Conservation (phyloP, 2,888 invertebrate genomes). For the Drosophila recens region DNA sequence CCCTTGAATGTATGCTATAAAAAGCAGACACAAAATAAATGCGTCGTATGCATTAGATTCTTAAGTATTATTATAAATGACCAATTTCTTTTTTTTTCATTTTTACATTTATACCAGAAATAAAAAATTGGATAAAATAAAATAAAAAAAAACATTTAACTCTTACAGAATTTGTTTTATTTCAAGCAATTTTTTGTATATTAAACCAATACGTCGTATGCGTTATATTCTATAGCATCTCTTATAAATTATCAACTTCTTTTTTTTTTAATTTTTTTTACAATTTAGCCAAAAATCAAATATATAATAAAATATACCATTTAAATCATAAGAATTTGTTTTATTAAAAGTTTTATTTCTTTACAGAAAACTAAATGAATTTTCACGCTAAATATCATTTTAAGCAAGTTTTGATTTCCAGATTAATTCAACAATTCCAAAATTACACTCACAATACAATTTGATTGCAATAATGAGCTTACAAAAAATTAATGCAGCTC, state of each 20-base stretch:
- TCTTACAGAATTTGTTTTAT: no score
- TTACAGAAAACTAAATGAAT: neutral
- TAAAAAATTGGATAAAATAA: no score
- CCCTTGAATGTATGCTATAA: constrained; percentile 28
- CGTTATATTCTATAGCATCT: neutral
- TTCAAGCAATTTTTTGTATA: no score
- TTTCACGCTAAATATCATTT: neutral
- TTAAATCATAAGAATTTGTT: no score
- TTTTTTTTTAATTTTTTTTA: neutral
- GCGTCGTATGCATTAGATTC: constrained; percentile 2
- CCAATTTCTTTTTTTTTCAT: no score
- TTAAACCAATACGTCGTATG: constrained; percentile 1
- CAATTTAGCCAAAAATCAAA: no score
- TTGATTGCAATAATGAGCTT: constrained; percentile 7
- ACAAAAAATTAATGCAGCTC: neutral
- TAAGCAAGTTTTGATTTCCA: neutral
- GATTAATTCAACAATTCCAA: neutral
- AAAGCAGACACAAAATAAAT: constrained; percentile 9
- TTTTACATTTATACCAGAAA: no score
- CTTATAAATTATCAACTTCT: neutral
- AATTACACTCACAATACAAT: neutral
- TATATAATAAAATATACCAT: no score
- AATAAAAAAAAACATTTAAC: no score
- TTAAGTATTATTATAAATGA: no score
- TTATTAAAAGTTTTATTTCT: no score